phyloP scores from a whole-genome alignment of 2,888 invertebrate species.

The Nymphalis urticae region DNA sequence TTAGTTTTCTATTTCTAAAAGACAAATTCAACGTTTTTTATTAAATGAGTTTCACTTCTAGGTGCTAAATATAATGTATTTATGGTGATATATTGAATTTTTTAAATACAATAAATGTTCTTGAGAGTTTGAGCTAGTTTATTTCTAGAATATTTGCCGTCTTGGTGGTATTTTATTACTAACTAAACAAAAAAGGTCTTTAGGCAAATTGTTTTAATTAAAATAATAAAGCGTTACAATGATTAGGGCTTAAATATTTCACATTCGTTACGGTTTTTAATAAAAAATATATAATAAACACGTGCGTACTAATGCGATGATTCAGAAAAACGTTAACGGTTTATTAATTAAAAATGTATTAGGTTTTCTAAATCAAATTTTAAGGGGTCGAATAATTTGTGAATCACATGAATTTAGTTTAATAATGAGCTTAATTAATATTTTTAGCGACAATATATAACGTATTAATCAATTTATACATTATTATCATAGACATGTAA shows the following conservation, averaged over 20 bases:
- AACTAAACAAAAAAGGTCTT: neutral
- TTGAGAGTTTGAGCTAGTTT: neutral
- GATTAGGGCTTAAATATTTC: neutral
- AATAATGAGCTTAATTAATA: neutral
- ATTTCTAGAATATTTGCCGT: neutral
- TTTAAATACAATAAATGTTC: neutral
- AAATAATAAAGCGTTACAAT: neutral
- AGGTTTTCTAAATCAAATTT: conserved; percentile 6
- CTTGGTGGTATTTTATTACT: neutral
- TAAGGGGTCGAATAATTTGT: neutral
- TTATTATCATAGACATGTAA: no score
- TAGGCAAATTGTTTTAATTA: neutral
- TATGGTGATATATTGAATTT: no score
- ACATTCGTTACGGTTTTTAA: neutral
- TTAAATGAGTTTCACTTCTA: no score
- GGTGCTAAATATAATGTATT: no score
- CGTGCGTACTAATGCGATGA: conserved; percentile 8
- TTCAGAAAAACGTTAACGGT: conserved; percentile 3
- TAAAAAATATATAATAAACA: conserved; percentile 5
- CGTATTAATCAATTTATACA: no score
- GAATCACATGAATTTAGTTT: neutral
- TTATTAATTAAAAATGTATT: conserved; percentile 13
- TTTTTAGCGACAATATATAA: no score
- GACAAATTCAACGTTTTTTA: no score
- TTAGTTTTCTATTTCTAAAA: no score